Percentiles rank a stretch among this genome's conserved stretches.
These are phyloP conservation scores for Pedicia rivosa DNA, from an alignment of 2,888 invertebrate species.

Conservation along the genomic window DNA sequence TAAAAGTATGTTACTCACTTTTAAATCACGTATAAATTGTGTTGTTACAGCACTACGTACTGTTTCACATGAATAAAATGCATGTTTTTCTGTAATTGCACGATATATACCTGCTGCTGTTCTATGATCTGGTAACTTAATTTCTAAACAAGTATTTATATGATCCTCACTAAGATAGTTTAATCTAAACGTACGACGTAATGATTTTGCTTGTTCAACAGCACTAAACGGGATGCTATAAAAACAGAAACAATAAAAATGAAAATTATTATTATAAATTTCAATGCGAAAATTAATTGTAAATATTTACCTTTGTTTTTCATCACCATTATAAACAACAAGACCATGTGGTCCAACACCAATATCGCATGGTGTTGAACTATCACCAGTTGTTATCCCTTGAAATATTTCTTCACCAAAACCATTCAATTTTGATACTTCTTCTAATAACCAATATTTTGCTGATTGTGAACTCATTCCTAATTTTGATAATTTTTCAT, in stretches of 20 bases:
- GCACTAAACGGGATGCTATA: slow-evolving; percentile 69
- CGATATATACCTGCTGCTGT: slow-evolving; percentile 71
- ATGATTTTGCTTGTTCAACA: slow-evolving; percentile 62
- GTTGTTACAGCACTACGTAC: slow-evolving; percentile 75
- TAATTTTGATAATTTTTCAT: slow-evolving; percentile 29
- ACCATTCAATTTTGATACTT: slow-evolving; percentile 60
- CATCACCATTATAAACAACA: slow-evolving; percentile 49
- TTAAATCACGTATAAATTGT: slow-evolving; percentile 77
- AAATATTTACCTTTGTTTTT: slow-evolving; percentile 35
- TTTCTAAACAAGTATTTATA: slow-evolving; percentile 48
- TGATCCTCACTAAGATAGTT: slow-evolving; percentile 54
- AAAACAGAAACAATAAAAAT: slow-evolving; percentile 7
- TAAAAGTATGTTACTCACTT: slow-evolving; percentile 32
- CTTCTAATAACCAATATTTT: slow-evolving; percentile 69
- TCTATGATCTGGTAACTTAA: slow-evolving; percentile 65
- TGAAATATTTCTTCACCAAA: slow-evolving; percentile 76
- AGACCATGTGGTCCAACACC: slow-evolving; percentile 77
- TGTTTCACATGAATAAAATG: slow-evolving; percentile 85
- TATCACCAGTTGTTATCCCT: slow-evolving; percentile 36
- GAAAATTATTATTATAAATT: too few relatives aligned
- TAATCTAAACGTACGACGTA: slow-evolving; percentile 56
- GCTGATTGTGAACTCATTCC: slow-evolving; percentile 59
- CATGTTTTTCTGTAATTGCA: slow-evolving; percentile 81
- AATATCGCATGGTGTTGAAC: slow-evolving; percentile 33
- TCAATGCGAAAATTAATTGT: not conserved